Conservation (phyloP, 2,888 invertebrate species). For the Balanococcus diminutus region DNA sequence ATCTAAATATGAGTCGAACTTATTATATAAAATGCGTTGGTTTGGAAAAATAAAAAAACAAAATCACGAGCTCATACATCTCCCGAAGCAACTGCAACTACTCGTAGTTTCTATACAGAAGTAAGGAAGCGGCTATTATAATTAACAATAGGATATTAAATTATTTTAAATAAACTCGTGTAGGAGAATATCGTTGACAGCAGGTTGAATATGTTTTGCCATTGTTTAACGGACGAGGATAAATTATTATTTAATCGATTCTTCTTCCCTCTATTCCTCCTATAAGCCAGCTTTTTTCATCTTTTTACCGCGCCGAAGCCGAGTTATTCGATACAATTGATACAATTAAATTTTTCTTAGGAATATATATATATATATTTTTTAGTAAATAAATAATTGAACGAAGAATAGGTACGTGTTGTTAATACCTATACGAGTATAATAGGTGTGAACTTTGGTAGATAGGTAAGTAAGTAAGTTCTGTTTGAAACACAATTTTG, state of each 20-base stretch:
- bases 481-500: no score
- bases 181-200: constrained; percentile 12
- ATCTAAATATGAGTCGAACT: background rate
- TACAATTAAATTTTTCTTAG: background rate
- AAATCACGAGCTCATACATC: background rate
- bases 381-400: background rate
- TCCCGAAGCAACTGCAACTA: background rate
- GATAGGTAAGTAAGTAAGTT: no score
- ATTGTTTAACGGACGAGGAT: background rate
- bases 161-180: constrained; percentile 31
- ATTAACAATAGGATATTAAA: constrained; percentile 43
- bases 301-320: background rate
- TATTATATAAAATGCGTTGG: background rate
- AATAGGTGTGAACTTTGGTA: no score
- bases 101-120: background rate
- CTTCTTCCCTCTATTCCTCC: background rate
- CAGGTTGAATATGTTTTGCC: background rate
- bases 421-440: background rate
- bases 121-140: constrained; percentile 28
- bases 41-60: background rate
- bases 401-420: background rate
- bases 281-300: constrained; percentile 4
- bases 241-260: constrained; percentile 29
- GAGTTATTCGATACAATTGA: background rate
- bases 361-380: background rate